Conservation (phyloP, 1,140 invertebrate species). For the Plectrocnemia conspersa region DNA sequence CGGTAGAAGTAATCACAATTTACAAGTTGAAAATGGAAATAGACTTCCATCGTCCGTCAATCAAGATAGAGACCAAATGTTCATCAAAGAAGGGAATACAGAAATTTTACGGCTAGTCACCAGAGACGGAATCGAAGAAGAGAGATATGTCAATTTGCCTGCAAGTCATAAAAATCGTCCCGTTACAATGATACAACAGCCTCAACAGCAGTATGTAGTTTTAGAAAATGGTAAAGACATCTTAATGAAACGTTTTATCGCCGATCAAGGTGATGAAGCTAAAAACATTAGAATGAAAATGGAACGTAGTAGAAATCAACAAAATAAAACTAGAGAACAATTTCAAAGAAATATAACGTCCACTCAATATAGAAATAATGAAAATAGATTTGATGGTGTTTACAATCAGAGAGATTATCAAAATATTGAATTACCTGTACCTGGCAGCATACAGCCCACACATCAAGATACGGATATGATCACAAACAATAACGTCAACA, state of each 20-base stretch:
- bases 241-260: slow-evolving; percentile 73
- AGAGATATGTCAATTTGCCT: slow-evolving; percentile 57
- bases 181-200: slow-evolving; percentile 55
- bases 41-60: slow-evolving; percentile 39
- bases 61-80: slow-evolving; percentile 62
- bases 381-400: slow-evolving; percentile 15
- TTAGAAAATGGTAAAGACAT: slow-evolving; percentile 73
- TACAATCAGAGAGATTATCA: slow-evolving; percentile 39
- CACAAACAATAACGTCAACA: slow-evolving; percentile 13
- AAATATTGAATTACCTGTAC: slow-evolving; percentile 28
- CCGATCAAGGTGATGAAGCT: slow-evolving; percentile 65
- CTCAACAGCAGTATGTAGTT: slow-evolving; percentile 58
- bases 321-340: slow-evolving; percentile 41
- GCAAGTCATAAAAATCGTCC: slow-evolving; percentile 49
- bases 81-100: slow-evolving; percentile 75
- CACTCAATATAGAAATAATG: slow-evolving; percentile 38
- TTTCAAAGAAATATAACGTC: slow-evolving; percentile 41
- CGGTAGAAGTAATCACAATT: slow-evolving; percentile 40
- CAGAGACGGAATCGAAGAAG: slow-evolving; percentile 61
- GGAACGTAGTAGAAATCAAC: slow-evolving; percentile 47
- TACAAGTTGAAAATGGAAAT: slow-evolving; percentile 40
- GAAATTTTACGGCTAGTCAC: slow-evolving; percentile 77
- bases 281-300: slow-evolving; percentile 54
- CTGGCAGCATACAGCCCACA: slow-evolving; percentile 19
- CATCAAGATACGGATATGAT: slow-evolving; percentile 36